A percentile compares a stretch with the other conserved stretches of the same genome.
Evolutionary conservation across 2,888 invertebrate genomes (phyloP).

Genomic region (Volucella inanis): DNA sequence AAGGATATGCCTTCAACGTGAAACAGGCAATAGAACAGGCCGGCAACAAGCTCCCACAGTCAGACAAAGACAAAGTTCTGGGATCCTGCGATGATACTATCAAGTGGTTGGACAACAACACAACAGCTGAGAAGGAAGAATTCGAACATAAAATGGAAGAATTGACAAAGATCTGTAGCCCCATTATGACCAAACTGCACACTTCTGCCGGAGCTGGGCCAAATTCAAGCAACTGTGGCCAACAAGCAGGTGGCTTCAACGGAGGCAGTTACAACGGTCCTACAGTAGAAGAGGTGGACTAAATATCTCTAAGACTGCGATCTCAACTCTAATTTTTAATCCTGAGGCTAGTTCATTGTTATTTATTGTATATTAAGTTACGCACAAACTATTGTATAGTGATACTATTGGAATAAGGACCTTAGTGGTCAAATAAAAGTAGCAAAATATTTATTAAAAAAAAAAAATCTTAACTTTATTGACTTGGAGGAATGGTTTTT

Average conservation of each 20-base stretch:
- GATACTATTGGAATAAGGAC: background rate
- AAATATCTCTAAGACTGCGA: conserved; percentile 84
- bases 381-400: too few relatives aligned
- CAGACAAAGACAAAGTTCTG: conserved; percentile 88
- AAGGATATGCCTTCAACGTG: conserved; percentile 87
- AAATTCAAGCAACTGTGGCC: conserved; percentile 77
- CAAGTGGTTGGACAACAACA: conserved; percentile 90
- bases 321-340: background rate
- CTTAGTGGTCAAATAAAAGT: background rate
- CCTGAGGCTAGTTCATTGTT: too few relatives aligned
- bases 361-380: too few relatives aligned
- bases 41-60: conserved; percentile 85
- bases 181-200: conserved; percentile 84
- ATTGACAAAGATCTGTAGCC: conserved; percentile 82
- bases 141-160: conserved; percentile 85
- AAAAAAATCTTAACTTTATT: conserved; percentile 87
- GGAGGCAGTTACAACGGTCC: conserved; percentile 81
- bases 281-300: conserved; percentile 81
- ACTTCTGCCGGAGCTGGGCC: conserved; percentile 72
- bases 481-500: conserved; percentile 84
- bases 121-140: conserved; percentile 90
- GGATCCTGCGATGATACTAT: conserved; percentile 87
- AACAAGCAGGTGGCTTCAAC: conserved; percentile 87
- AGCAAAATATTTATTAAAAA: conserved; percentile 4
- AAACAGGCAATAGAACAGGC: conserved; percentile 88